These are phyloP conservation scores for Mirounga angustirostris DNA, from an alignment of 2,113 vertebrate species.

Conservation along the genomic window DNA sequence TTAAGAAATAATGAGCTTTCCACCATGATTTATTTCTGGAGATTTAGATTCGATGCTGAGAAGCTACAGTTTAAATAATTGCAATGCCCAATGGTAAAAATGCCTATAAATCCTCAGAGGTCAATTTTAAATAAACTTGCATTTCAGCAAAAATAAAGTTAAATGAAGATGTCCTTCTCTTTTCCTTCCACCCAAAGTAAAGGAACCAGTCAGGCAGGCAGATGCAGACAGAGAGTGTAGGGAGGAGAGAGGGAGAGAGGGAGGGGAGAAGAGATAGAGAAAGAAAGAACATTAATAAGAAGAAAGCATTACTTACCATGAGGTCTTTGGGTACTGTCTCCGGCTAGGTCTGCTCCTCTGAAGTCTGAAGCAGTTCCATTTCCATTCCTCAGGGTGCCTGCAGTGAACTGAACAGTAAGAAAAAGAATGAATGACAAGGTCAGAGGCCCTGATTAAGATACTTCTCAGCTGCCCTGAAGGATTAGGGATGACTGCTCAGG, in stretches of 20 bases:
- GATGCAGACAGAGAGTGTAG: not conserved
- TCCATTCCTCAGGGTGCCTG: not conserved
- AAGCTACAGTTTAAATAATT: constrained; percentile 71
- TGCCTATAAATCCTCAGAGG: constrained; percentile 70
- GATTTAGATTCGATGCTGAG: constrained; percentile 75
- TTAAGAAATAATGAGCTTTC: constrained; percentile 81
- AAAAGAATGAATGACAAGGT: constrained; percentile 52
- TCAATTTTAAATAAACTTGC: constrained; percentile 67
- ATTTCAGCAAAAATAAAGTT: constrained; percentile 50
- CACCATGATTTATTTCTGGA: constrained; percentile 78
- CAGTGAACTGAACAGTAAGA: constrained; percentile 15
- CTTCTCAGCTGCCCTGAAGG: constrained; percentile 29
- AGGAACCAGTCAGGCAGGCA: accelerated
- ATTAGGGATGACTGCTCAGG: not conserved
- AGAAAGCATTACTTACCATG: not conserved
- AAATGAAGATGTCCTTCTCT: constrained; percentile 1
- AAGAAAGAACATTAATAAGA: not conserved
- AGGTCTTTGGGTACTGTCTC: not conserved
- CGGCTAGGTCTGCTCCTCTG: not conserved
- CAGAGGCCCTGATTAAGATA: constrained; percentile 60
- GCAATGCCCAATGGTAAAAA: constrained; percentile 64
- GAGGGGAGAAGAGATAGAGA: not conserved
- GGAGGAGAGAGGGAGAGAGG: no score
- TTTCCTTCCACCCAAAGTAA: not conserved
- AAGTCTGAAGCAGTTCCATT: not conserved